phyloP scores from a whole-genome alignment of 2,113 vertebrate species.

The Noctilio leporinus region DNA sequence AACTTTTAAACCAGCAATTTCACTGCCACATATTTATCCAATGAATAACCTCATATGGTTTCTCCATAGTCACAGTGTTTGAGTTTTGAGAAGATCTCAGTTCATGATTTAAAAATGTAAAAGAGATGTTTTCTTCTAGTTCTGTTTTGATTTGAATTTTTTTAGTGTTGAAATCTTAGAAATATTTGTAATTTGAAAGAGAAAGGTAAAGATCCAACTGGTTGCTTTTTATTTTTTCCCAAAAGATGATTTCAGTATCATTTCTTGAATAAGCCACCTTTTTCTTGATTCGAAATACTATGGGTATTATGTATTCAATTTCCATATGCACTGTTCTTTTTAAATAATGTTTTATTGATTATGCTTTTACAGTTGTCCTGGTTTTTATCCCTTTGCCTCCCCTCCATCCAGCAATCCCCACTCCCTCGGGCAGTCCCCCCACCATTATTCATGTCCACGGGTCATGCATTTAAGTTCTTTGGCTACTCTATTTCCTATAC shows the following conservation, averaged over 20 bases:
- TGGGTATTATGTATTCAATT: neutral
- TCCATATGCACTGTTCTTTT: neutral
- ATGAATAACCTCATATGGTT: neutral
- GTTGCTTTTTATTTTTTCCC: conserved; percentile 18
- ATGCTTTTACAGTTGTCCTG: too few relatives aligned
- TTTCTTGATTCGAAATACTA: neutral
- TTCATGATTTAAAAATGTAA: neutral
- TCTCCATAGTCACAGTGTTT: neutral
- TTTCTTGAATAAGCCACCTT: neutral
- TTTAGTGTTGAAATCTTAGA: neutral
- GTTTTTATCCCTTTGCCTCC: too few relatives aligned
- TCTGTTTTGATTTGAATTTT: conserved; percentile 22
- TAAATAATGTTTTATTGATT: too few relatives aligned
- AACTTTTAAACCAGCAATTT: neutral
- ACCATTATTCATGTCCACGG: too few relatives aligned
- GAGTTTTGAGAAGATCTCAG: neutral
- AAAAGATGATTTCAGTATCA: neutral
- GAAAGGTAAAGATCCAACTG: neutral
- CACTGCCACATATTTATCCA: neutral
- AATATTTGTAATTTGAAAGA: conserved; percentile 29
- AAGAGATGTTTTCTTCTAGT: conserved; percentile 24
- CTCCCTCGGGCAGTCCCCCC: too few relatives aligned
- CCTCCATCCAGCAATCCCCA: too few relatives aligned
- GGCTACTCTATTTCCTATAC: too few relatives aligned
- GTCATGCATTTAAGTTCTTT: too few relatives aligned